A percentile compares a stretch with the other conserved stretches of the same genome.
Evolutionary conservation across 2,888 invertebrate genomes (phyloP).

Genomic region (Plutella xylostella): DNA sequence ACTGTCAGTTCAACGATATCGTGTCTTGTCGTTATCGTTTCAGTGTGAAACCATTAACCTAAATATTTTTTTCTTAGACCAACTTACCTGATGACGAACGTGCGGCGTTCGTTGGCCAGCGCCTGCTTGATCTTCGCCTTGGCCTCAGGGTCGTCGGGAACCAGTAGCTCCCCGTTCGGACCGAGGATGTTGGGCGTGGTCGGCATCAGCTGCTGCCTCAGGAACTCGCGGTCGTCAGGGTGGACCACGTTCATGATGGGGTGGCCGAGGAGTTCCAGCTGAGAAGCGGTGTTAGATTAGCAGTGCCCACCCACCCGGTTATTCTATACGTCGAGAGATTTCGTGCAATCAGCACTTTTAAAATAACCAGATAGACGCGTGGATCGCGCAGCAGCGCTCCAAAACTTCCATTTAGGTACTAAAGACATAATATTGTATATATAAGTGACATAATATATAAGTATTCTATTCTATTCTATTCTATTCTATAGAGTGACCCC

Average conservation of each 20-base stretch:
- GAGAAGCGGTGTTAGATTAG: slow-evolving; percentile 73
- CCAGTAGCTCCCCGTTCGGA: slow-evolving; percentile 64
- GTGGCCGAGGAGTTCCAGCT: slow-evolving; percentile 91
- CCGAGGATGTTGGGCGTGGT: slow-evolving; percentile 46
- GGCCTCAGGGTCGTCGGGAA: slow-evolving; percentile 42
- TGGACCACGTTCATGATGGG: slow-evolving; percentile 83
- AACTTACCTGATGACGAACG: slow-evolving; percentile 40
- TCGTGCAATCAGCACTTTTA: too few species aligned
- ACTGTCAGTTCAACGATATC: too few species aligned
- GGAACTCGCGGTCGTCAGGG: slow-evolving; percentile 75
- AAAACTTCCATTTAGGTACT: too few species aligned
- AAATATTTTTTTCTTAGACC: background rate
- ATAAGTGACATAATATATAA: too few species aligned
- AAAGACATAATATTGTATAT: too few species aligned
- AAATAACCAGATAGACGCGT: too few species aligned
- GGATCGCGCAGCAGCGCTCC: too few species aligned
- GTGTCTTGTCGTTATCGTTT: too few species aligned
- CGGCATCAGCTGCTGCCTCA: slow-evolving; percentile 75
- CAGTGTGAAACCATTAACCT: background rate
- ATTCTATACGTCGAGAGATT: too few species aligned
- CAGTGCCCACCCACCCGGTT: too few species aligned
- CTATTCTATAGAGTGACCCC: too few species aligned
- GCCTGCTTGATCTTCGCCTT: slow-evolving; percentile 24
- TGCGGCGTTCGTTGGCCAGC: slow-evolving; percentile 34
- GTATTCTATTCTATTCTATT: too few species aligned